phyloP scores from a whole-genome alignment of 2,888 invertebrate genomes.

The Bruchidius siliquastri region DNA sequence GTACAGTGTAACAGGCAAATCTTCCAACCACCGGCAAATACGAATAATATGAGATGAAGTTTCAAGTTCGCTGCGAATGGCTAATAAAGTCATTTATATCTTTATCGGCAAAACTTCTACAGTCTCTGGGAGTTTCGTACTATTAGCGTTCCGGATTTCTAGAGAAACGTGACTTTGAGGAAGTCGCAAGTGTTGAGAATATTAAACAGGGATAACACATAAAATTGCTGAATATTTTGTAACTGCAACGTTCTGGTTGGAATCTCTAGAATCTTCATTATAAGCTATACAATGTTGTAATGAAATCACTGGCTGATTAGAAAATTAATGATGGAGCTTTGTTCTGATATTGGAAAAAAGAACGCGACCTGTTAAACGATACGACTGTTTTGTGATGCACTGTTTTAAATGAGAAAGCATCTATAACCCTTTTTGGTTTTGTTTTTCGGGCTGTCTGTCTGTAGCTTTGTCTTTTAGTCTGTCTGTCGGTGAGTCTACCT shows the following conservation, averaged over 20 bases:
- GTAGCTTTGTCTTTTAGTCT: too few relatives aligned
- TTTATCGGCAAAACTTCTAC: neutral
- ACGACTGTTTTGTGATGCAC: too few relatives aligned
- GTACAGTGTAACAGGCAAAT: neutral
- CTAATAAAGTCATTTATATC: neutral
- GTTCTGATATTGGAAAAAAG: too few relatives aligned
- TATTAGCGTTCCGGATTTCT: neutral
- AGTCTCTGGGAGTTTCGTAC: neutral
- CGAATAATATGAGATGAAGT: neutral
- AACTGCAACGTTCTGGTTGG: neutral
- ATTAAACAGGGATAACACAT: neutral
- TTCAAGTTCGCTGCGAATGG: neutral
- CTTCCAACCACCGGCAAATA: neutral
- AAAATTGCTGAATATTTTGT: neutral
- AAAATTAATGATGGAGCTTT: too few relatives aligned
- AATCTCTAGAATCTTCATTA: neutral
- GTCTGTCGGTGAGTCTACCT: too few relatives aligned
- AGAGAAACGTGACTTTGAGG: neutral
- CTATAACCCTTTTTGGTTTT: too few relatives aligned
- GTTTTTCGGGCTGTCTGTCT: too few relatives aligned
- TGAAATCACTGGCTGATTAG: too few relatives aligned
- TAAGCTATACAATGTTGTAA: neutral
- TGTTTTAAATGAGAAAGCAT: too few relatives aligned
- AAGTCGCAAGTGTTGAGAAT: neutral
- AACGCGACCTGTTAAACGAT: too few relatives aligned